Conservation (phyloP, 2,113 vertebrate genomes). For the Onychostoma macrolepis region DNA sequence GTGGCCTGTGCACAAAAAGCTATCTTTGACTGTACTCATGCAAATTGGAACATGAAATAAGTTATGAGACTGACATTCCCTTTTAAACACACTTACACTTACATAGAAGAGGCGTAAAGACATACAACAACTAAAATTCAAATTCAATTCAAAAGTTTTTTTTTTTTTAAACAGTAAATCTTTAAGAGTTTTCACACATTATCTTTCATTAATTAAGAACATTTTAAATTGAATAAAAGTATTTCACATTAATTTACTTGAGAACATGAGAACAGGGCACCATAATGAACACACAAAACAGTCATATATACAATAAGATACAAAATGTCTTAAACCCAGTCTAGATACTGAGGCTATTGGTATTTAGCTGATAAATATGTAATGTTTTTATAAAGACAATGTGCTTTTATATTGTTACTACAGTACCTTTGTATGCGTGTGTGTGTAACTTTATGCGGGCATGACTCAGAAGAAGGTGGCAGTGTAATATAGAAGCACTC, state of each 20-base stretch:
- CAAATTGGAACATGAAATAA: constrained; percentile 8
- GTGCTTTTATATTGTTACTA: constrained; percentile 14
- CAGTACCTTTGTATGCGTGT: not conserved
- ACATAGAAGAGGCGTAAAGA: not conserved
- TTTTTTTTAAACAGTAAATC: no score
- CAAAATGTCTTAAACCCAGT: constrained; percentile 21
- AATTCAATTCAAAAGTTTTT: no score
- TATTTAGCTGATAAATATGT: constrained; percentile 33
- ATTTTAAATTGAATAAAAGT: not conserved
- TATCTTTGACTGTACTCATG: constrained; percentile 17
- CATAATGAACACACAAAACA: constrained; percentile 39
- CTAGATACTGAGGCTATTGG: constrained; percentile 27
- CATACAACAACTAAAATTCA: not conserved
- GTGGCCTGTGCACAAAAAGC: not conserved
- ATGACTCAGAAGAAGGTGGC: constrained; percentile 31
- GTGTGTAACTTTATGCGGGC: not conserved
- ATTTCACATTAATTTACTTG: constrained; percentile 24
- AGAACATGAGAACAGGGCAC: constrained; percentile 30
- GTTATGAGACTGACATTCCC: not conserved
- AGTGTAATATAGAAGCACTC: constrained; percentile 29
- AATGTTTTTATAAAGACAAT: constrained; percentile 24
- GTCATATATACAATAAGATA: constrained; percentile 37
- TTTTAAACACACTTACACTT: constrained; percentile 17
- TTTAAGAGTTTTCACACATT: not conserved
- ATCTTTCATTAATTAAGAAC: constrained; percentile 9